Conservation (phyloP, 64 coral and sea anemone genomes). For the Anthopleura sola region DNA sequence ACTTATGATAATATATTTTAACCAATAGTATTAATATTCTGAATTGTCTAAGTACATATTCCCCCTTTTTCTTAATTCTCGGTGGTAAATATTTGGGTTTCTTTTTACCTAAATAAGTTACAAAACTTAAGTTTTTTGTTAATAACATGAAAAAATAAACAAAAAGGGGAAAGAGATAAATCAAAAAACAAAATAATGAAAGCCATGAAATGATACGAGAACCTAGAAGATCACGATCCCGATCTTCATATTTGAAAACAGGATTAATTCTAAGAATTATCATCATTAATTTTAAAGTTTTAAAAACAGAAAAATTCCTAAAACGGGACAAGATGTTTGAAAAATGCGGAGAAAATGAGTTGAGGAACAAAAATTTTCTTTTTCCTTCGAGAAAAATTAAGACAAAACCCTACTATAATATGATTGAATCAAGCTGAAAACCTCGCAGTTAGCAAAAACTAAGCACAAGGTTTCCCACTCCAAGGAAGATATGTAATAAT, state of each 20-base stretch:
- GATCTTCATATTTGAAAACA: not conserved
- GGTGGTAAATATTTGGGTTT: not conserved
- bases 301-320: not conserved
- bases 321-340: not conserved
- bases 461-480: not conserved
- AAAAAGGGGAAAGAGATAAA: not conserved
- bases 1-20: not conserved
- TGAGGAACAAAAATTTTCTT: too few species aligned
- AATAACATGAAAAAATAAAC: not conserved
- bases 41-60: not conserved
- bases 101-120: not conserved
- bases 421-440: not conserved
- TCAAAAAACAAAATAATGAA: not conserved
- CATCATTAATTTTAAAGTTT: not conserved
- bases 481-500: constrained; percentile 11
- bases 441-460: not conserved
- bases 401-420: constrained; percentile 10
- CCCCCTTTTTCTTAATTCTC: not conserved
- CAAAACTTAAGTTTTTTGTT: too few species aligned
- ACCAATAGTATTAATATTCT: constrained; percentile 8
- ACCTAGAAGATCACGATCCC: not conserved
- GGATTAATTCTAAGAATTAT: not conserved
- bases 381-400: not conserved
- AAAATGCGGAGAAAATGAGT: not conserved
- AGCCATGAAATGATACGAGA: not conserved